Evolutionary conservation across 1,140 invertebrate species (phyloP), one percentile per base, ranked within the genome.

Genomic region (Temnothorax nylanderi): DNA sequence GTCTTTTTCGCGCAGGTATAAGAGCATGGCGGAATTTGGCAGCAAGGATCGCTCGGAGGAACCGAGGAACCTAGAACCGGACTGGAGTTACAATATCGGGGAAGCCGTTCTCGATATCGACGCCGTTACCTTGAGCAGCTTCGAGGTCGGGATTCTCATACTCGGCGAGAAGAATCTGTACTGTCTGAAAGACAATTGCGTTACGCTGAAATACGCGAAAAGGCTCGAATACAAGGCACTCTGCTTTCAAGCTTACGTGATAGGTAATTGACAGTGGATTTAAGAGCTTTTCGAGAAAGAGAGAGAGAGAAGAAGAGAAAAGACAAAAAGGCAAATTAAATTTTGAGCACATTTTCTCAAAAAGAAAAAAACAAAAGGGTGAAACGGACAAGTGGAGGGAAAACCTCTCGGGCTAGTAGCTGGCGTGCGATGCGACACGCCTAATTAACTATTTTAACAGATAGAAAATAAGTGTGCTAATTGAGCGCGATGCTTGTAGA

Each of bases 71-170:
- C 92, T 97, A 62, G 94, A 96, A 88, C 96, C 96, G 8, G 97
- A 98, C 93, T 98, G 98, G 98, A 96, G 94, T 54, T 98, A 97
- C 93, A 97, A 97, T 90, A 93, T 98, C 11, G 98, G 98, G 1
- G 98, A 99, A 96, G 95, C 96, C 89, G 96, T 98, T 47, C 91
- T 97, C 49, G 97, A 96, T 58, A 96, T 98, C 56, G 94, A 96
- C 89, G 95, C 96, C 6, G 95, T 97, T 76, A 95, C 92, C n/a
- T 88, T 95, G 69, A 95, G 93, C 67, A 95, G 94, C 54, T 95
- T 95, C 69, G 95, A 96, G 87, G 93, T 95, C 7, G 96, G 96
- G 85, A 96, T 98, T 51, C 91, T 98, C 44, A 96, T 98, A 26
- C 95, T 98, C 37, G 97, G 97, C 75, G 97, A 97, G 92, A 96